Evolutionary conservation across 2,113 vertebrate species (phyloP), one percentile per base, ranked within the genome.

Genomic region (Psilopsiagon aymara): DNA sequence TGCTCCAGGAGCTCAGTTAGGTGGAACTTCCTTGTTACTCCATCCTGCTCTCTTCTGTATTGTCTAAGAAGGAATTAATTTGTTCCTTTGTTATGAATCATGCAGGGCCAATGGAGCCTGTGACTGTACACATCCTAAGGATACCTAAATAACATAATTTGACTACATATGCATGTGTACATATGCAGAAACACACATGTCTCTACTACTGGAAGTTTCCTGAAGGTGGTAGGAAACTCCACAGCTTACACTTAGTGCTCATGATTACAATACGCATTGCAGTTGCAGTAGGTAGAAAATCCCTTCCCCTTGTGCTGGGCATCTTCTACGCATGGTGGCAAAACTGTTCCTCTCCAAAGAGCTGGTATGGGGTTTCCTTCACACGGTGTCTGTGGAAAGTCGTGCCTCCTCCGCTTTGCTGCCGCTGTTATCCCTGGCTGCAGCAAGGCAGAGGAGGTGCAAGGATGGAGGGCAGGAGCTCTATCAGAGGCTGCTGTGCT

Each of bases 291-390:
- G 33, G 27, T 23, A 46, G 49, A 76, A 82, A 8, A 29, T 66
- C n/a, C n/a, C 10, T 16, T 23, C 55, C 57, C 6, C 60, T 74
- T 33, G 25, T 69, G 70, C 51, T 53, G 13, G 3, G 1, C 31
- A 35, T 37, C 37, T 75, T 66, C 59, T 67, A 35, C 7, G 2
- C 2, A 1, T 13, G 70, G 53, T 0, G 0, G 37, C 27, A 6
- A 69, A 82, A 41, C 23, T 3, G 13, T 43, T 87, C 43, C 17
- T 53, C 66, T 88, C 41, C 39, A 35, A 43, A 67, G 43, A 59
- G 46, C 29, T 44, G 25, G 29, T 39, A 20, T 0, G 1, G 69
- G 35, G 21, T 25, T 93, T 80, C 29, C 19, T 47, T 17, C 10
- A 5, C 5, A 2, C 0, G 0, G 13, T 33, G 8, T 29, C 11